Conservation (phyloP, 30 jellyfish, hydroid and myxozoan species). For the Aurelia sp. region DNA sequence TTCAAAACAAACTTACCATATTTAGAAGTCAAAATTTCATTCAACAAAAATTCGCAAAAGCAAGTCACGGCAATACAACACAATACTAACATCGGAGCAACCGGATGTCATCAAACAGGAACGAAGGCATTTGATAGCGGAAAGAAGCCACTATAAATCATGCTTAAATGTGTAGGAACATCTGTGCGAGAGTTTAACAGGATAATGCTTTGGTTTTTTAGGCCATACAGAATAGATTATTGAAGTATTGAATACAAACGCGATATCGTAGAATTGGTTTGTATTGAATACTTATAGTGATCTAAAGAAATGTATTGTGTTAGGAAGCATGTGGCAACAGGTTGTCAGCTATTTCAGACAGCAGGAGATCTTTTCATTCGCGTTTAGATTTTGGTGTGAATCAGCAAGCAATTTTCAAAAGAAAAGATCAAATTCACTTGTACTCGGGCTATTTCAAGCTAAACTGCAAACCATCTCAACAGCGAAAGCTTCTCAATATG, state of each 20-base stretch:
- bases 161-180: slow-evolving; percentile 2
- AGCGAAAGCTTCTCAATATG: background rate
- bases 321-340: slow-evolving; percentile 60
- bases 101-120: slow-evolving; percentile 1
- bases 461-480: background rate
- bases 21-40: background rate
- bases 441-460: background rate
- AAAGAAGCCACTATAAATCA: slow-evolving; percentile 10
- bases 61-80: too few relatives aligned
- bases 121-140: background rate
- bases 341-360: background rate
- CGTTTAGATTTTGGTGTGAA: slow-evolving; percentile 15
- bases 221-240: background rate
- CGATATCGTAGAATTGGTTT: background rate
- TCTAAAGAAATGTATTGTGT: slow-evolving; percentile 21
- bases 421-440: slow-evolving; percentile 4
- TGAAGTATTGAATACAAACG: slow-evolving; percentile 10
- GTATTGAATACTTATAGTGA: background rate
- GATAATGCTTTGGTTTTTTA: background rate
- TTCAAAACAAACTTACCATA: slow-evolving; percentile 1
- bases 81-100: too few relatives aligned
- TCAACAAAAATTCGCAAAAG: background rate
- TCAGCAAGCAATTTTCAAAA: background rate
- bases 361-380: slow-evolving; percentile 21
- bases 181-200: background rate